Evolutionary conservation across 1,140 invertebrate genomes (phyloP).

Genomic region (Papilio dardanus): DNA sequence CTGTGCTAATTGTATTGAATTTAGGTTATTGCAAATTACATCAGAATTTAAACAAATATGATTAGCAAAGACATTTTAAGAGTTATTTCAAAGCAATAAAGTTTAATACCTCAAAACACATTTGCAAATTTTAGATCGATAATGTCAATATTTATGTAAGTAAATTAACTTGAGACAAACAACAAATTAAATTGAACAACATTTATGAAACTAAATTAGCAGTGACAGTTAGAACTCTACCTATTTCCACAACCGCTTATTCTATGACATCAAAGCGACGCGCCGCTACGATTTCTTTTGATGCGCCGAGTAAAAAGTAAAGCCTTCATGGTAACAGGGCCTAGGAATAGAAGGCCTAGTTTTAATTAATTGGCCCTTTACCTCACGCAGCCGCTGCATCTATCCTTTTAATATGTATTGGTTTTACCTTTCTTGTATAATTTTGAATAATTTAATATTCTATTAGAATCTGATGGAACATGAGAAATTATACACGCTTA

Average conservation of each 20-base stretch:
- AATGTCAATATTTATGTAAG: no score
- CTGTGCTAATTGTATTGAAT: no score
- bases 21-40: no score
- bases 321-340: constrained; percentile 28
- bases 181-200: no score
- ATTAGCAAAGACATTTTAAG: background rate
- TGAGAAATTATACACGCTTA: no score
- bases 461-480: background rate
- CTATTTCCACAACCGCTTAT: constrained; percentile 16
- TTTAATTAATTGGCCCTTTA: constrained; percentile 44
- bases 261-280: constrained; percentile 54
- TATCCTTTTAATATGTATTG: constrained; percentile 1
- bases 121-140: no score
- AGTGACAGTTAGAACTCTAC: constrained; percentile 12
- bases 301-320: constrained; percentile 47
- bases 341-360: constrained; percentile 44
- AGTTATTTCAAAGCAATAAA: background rate
- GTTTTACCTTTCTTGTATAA: background rate
- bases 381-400: constrained; percentile 19
- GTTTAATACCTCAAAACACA: background rate
- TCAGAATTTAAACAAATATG: no score
- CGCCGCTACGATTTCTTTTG: constrained; percentile 46
- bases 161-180: no score
- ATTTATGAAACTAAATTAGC: no score
- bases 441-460: background rate